Conservation (phyloP, 1,140 invertebrate species). For the Gonioctena quinquepunctata region DNA sequence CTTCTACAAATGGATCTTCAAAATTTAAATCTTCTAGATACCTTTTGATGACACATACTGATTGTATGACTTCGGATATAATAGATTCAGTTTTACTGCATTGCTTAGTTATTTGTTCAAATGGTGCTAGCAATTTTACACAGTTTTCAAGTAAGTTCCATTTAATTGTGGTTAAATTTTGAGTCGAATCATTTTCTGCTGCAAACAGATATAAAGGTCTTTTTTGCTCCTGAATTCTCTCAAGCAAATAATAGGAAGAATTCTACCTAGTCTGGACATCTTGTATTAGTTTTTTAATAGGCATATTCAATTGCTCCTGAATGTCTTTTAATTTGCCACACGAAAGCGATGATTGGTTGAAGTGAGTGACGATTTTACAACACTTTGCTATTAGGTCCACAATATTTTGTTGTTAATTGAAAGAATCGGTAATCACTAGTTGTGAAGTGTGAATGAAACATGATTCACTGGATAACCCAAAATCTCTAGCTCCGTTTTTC, state of each 20-base stretch:
- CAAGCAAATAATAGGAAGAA: conserved; percentile 15
- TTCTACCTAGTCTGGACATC: conserved; percentile 16
- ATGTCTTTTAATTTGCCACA: conserved; percentile 14
- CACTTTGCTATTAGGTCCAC: conserved; percentile 11
- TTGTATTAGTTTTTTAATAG: conserved; percentile 12
- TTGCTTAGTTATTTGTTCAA: conserved; percentile 32
- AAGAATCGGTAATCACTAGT: conserved; percentile 5
- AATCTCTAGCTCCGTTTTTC: background rate
- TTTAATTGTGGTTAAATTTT: conserved; percentile 13
- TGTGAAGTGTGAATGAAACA: conserved; percentile 20
- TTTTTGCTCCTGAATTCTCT: conserved; percentile 23
- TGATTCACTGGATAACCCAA: background rate
- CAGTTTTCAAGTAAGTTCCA: conserved; percentile 15
- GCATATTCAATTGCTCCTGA: conserved; percentile 9
- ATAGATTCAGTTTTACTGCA: conserved; percentile 2
- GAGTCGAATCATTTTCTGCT: conserved; percentile 11
- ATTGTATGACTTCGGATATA: conserved; percentile 23
- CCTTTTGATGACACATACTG: background rate
- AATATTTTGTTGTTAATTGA: background rate
- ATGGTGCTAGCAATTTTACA: conserved; percentile 17
- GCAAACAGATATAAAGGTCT: conserved; percentile 5
- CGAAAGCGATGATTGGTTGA: conserved; percentile 10
- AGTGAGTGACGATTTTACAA: conserved; percentile 14
- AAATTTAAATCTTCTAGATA: background rate
- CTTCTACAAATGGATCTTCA: background rate